These are phyloP conservation scores for Holothuria leucospilota DNA, from an alignment of 53 echinoderm and acorn worm genomes.

Conservation along the genomic window DNA sequence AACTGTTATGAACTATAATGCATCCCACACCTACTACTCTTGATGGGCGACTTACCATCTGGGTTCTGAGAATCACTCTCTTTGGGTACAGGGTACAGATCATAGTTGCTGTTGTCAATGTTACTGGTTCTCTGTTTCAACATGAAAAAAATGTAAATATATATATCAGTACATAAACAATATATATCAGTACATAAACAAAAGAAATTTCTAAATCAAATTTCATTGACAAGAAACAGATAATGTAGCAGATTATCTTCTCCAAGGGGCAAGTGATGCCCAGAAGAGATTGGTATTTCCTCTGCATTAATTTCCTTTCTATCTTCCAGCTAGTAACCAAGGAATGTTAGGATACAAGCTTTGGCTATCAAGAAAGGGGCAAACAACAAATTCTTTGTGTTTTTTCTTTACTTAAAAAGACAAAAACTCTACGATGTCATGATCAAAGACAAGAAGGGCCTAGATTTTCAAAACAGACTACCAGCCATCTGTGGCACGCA, in stretches of 20 bases:
- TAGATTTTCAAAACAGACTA: too few relatives aligned
- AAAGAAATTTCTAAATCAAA: background rate
- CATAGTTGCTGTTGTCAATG: constrained; percentile 97
- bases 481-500: too few relatives aligned
- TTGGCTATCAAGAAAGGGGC: constrained; percentile 36
- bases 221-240: too few relatives aligned
- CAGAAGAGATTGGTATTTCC: constrained; percentile 34
- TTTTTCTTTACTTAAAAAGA: too few relatives aligned
- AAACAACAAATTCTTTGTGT: too few relatives aligned
- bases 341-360: background rate
- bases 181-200: background rate
- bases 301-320: constrained; percentile 39
- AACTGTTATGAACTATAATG: too few relatives aligned
- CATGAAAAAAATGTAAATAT: background rate
- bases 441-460: too few relatives aligned
- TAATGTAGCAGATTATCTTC: too few relatives aligned
- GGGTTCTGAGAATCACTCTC: constrained; percentile 87
- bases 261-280: background rate
- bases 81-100: constrained; percentile 95
- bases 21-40: too few relatives aligned
- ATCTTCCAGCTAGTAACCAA: constrained; percentile 32
- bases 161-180: background rate
- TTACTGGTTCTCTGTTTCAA: constrained; percentile 86
- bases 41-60: constrained; percentile 70
- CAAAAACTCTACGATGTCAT: too few relatives aligned